Conservation (phyloP, 2,888 invertebrate species). For the Bursaphelenchus okinawaensis region DNA sequence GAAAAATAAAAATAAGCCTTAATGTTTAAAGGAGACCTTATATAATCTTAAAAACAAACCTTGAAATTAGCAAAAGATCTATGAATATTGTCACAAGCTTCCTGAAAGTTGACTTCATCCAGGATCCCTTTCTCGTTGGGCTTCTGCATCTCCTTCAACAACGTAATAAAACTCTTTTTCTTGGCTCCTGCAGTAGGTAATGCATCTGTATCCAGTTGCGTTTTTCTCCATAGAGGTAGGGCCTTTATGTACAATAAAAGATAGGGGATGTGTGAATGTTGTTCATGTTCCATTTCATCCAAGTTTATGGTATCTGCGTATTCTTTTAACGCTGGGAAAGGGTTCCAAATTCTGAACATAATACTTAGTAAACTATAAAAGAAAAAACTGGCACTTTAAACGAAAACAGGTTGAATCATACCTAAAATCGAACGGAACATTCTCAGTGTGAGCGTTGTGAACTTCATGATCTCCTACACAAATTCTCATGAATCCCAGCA, state of each 20-base stretch:
- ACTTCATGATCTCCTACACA: conserved; percentile 63
- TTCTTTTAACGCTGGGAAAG: conserved; percentile 33
- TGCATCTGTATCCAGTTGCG: conserved; percentile 44
- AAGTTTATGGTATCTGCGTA: conserved; percentile 64
- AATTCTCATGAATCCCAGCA: conserved; percentile 70
- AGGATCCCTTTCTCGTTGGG: conserved; percentile 52
- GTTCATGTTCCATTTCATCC: conserved; percentile 69
- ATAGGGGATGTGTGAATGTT: conserved; percentile 69
- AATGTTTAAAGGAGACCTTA: background rate
- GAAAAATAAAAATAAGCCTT: too few relatives aligned
- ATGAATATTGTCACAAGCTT: conserved; percentile 69
- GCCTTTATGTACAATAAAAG: conserved; percentile 49
- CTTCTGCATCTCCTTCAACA: conserved; percentile 35
- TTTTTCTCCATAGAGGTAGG: conserved; percentile 73
- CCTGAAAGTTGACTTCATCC: conserved; percentile 87
- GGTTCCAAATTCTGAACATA: conserved; percentile 45
- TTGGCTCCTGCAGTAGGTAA: conserved; percentile 57
- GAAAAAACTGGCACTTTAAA: too few relatives aligned
- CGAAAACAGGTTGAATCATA: too few relatives aligned
- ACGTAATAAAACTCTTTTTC: conserved; percentile 58
- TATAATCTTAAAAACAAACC: background rate
- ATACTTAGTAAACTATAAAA: too few relatives aligned
- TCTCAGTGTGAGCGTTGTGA: conserved; percentile 87
- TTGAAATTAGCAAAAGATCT: conserved; percentile 5
- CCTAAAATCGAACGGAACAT: conserved; percentile 65